Evolutionary conservation across 2,797 vertebrate genomes (phyloP).

Genomic region (Alosa sapidissima): DNA sequence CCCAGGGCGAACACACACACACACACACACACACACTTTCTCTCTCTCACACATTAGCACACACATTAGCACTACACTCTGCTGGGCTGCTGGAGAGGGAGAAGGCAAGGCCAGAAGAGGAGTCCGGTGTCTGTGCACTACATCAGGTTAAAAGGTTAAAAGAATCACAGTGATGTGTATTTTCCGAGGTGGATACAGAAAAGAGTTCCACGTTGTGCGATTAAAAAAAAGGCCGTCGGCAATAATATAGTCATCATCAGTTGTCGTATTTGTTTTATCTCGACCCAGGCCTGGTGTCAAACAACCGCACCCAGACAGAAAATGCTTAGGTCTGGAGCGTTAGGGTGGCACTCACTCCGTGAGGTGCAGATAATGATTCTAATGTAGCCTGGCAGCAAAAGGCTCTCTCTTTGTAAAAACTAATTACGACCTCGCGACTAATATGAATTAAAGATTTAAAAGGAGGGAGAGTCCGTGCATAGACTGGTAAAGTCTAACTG

Average conservation of each 20-base stretch:
- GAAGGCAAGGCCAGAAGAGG: not conserved
- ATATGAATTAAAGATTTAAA: conserved; percentile 21
- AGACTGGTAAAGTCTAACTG: not conserved
- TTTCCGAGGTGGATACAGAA: not conserved
- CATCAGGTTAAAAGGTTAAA: not conserved
- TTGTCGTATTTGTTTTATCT: not conserved
- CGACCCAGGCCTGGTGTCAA: not conserved
- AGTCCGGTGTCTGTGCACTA: not conserved
- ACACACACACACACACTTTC: conserved; percentile 27
- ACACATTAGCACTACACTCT: conserved; percentile 18
- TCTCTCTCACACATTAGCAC: too few species aligned
- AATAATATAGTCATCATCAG: not conserved
- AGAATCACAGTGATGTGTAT: not conserved
- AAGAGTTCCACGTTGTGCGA: not conserved
- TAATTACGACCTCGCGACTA: not conserved
- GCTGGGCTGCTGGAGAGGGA: conserved; percentile 20
- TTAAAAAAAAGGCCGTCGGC: not conserved
- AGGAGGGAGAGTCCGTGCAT: not conserved
- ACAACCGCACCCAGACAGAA: not conserved
- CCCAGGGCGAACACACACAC: not conserved
- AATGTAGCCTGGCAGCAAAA: conserved; percentile 8
- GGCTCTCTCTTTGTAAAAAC: conserved; percentile 9
- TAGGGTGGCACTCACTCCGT: not conserved
- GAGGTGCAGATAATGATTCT: not conserved
- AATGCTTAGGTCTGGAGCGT: not conserved